phyloP scores from a whole-genome alignment of 2,113 vertebrate genomes.

The Brienomyrus longianalis region DNA sequence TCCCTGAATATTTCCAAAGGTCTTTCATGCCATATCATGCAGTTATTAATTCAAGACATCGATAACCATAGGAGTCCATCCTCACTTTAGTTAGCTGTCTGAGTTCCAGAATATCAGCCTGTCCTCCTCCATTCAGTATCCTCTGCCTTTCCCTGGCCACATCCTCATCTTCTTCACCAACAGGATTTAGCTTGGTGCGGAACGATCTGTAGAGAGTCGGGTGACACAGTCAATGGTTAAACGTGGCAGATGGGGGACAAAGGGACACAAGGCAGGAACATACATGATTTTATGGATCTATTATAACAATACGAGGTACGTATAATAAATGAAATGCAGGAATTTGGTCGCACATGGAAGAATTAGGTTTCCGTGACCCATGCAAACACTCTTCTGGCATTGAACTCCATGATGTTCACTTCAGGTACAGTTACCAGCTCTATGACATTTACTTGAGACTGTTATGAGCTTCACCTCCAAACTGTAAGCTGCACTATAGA shows the following conservation, averaged over 20 bases:
- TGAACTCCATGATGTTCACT: not conserved
- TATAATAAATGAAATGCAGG: not conserved
- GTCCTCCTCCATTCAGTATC: conserved; percentile 81
- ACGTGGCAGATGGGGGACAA: not conserved
- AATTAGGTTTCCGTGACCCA: not conserved
- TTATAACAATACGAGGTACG: not conserved
- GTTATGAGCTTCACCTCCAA: not conserved
- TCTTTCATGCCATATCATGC: not conserved
- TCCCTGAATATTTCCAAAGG: not conserved
- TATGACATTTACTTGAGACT: not conserved
- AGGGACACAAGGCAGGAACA: not conserved
- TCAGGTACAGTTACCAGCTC: not conserved
- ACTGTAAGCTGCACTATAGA: not conserved
- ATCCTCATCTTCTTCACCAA: conserved; percentile 92
- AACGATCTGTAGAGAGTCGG: conserved; percentile 61
- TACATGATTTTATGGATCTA: not conserved
- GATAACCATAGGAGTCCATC: conserved; percentile 20
- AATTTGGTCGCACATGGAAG: not conserved
- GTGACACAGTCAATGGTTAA: not conserved
- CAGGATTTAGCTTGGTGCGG: conserved; percentile 66
- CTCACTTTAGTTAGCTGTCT: conserved; percentile 85
- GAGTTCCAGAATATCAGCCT: conserved; percentile 90
- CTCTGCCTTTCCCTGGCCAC: conserved; percentile 87
- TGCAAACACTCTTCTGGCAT: not conserved
- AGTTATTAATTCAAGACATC: not conserved